A percentile compares a stretch with the other conserved stretches of the same genome.
Evolutionary conservation across 1,140 invertebrate species (phyloP).

Genomic region (Caerostris extrusa): DNA sequence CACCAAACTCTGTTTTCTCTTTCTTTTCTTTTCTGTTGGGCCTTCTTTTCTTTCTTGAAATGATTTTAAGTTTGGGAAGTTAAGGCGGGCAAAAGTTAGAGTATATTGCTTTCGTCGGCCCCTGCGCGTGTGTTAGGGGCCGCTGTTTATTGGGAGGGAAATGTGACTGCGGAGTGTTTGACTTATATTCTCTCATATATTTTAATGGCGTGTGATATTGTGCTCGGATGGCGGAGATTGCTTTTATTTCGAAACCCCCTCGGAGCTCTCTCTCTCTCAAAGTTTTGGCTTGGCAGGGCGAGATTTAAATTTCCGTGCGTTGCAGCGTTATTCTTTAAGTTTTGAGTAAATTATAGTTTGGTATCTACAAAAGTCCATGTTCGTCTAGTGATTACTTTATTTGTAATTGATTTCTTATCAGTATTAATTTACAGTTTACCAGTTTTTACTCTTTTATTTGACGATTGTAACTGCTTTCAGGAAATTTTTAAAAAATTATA

Average conservation of each 20-base stretch:
- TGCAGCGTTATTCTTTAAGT: too few relatives aligned
- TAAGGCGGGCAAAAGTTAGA: slow-evolving; percentile 15
- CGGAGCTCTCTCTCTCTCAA: too few relatives aligned
- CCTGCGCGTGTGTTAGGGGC: neutral
- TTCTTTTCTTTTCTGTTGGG: neutral
- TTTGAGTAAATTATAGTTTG: too few relatives aligned
- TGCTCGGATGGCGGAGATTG: neutral
- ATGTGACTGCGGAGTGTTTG: slow-evolving; percentile 24
- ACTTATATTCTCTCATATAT: slow-evolving; percentile 33
- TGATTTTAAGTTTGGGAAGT: neutral
- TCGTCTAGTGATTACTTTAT: too few relatives aligned
- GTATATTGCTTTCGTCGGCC: neutral
- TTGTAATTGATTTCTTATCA: too few relatives aligned
- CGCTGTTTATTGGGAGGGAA: slow-evolving; percentile 12
- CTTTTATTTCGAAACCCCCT: neutral
- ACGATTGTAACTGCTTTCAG: too few relatives aligned
- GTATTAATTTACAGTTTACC: too few relatives aligned
- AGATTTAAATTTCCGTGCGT: too few relatives aligned
- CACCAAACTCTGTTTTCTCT: neutral
- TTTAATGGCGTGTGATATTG: slow-evolving; percentile 13
- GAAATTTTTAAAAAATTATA: too few relatives aligned
- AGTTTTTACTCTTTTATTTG: too few relatives aligned
- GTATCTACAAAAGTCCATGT: too few relatives aligned
- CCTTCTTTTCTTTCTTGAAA: neutral
- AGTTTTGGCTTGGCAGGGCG: too few relatives aligned